phyloP scores from a whole-genome alignment of 2,888 invertebrate genomes.

The Caenorhabditis sp. region DNA sequence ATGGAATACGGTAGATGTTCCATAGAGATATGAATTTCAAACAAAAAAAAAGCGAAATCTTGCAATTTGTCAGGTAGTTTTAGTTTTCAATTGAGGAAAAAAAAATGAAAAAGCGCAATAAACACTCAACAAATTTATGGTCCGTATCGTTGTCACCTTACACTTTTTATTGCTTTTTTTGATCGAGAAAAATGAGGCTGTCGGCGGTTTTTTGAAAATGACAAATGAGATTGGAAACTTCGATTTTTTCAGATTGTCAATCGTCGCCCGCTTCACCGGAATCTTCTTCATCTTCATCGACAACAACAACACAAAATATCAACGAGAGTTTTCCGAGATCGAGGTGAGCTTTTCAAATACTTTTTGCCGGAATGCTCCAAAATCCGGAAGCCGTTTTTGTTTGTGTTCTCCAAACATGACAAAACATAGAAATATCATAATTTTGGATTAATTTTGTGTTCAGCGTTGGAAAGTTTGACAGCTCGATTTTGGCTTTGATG shows the following conservation, averaged over 20 bases:
- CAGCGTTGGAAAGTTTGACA: too few species aligned
- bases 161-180: neutral
- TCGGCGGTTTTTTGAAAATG: neutral
- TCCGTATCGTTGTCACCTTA: slow-evolving; percentile 1
- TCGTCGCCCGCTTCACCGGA: neutral
- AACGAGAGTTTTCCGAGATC: neutral
- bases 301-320: slow-evolving; percentile 1
- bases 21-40: slow-evolving; percentile 14
- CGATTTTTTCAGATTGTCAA: neutral
- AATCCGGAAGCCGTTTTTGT: too few species aligned
- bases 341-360: too few species aligned
- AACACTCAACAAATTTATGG: slow-evolving; percentile 6
- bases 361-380: too few species aligned
- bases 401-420: too few species aligned
- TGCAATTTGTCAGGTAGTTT: neutral
- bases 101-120: slow-evolving; percentile 4
- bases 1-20: slow-evolving; percentile 8
- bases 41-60: neutral
- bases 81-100: neutral
- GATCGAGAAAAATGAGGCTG: neutral
- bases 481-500: neutral
- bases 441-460: too few species aligned
- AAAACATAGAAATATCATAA: too few species aligned
- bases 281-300: too few species aligned
- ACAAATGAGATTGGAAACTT: neutral